Evolutionary conservation across 2,797 vertebrate genomes (phyloP), one percentile per base, ranked within the genome.

Genomic region (Lateolabrax maculatus): DNA sequence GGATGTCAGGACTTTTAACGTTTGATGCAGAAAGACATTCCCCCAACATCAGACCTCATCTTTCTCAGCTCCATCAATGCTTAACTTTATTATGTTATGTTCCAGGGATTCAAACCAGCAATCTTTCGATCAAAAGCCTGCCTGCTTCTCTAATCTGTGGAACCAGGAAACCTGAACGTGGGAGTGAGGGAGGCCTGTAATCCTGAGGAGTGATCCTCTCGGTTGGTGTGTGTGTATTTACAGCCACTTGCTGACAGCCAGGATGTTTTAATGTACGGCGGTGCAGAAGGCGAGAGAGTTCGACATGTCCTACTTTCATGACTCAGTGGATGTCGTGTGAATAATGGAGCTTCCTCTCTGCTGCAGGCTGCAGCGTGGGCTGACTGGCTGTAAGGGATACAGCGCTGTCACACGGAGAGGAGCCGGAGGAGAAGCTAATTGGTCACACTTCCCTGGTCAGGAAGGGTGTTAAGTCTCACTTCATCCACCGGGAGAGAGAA

Each of bases 301-400:
- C 69, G 74, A 66, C 67, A 15, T 70, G 79, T 77, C 66, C 78
- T 78, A 53, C 64, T 81, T 73, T 75, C 61, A 56, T 27, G 80
- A 71, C 66, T 71, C 23, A 11, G 56, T 56, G 31, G 46, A 57
- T 29, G 16, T n/a, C 3, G n/a, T 66, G 58, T 90, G 66, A 88
- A 87, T 85, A 87, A 87, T 83, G 74, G 64, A 39, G 70, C 87
- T 87, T 88, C 80, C 79, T 57, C 48, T 37, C 65, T 16, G 23
- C 48, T 49, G 16, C 61, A 3, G 71, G 43, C 57, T 51, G 13
- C 48, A 7, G 44, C 23, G 6, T n/a, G 41, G 77, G 62, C n/a
- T 37, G 53, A 51, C 49, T 61, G 64, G 48, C 73, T 76, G 73
- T 61, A 65, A 77, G 51, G 23, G 49, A 84, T 80, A 60, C 68